phyloP scores from a whole-genome alignment of 1,140 invertebrate species.

The Dendroctonus valens region DNA sequence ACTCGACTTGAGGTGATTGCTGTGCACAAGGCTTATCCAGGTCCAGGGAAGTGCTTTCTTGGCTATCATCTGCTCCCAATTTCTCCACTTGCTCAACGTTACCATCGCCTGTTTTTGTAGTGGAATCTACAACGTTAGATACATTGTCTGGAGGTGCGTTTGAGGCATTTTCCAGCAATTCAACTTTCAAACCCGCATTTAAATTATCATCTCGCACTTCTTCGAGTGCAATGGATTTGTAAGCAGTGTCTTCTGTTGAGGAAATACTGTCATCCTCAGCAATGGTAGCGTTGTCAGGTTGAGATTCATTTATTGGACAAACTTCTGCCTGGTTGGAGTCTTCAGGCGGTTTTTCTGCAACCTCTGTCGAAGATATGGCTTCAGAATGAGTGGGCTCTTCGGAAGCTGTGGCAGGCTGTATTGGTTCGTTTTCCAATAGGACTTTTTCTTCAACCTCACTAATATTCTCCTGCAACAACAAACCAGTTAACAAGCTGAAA shows the following conservation, averaged over 20 bases:
- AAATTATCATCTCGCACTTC: no score
- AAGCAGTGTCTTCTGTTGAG: constrained; percentile 26
- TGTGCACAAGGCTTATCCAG: neutral
- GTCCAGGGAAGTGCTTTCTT: no score
- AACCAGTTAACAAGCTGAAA: no score
- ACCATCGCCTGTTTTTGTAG: neutral
- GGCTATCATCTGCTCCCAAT: neutral
- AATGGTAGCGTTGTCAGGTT: constrained; percentile 29
- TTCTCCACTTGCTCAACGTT: neutral
- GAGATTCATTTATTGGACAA: neutral
- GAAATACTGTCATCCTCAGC: constrained; percentile 33
- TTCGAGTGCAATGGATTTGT: neutral
- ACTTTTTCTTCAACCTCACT: no score
- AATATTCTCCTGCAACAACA: no score
- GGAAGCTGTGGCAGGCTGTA: no score
- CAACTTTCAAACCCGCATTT: no score
- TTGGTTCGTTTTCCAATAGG: no score
- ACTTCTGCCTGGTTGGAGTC: constrained; percentile 15
- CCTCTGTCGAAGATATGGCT: constrained; percentile 11
- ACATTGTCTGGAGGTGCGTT: neutral
- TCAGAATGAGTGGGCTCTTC: neutral
- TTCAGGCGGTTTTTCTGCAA: constrained; percentile 23
- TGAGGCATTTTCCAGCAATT: no score
- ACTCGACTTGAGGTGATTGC: neutral
- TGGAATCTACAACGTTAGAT: constrained; percentile 1